Evolutionary conservation across 2,888 invertebrate genomes (phyloP).

Genomic region (Heliconius sara): DNA sequence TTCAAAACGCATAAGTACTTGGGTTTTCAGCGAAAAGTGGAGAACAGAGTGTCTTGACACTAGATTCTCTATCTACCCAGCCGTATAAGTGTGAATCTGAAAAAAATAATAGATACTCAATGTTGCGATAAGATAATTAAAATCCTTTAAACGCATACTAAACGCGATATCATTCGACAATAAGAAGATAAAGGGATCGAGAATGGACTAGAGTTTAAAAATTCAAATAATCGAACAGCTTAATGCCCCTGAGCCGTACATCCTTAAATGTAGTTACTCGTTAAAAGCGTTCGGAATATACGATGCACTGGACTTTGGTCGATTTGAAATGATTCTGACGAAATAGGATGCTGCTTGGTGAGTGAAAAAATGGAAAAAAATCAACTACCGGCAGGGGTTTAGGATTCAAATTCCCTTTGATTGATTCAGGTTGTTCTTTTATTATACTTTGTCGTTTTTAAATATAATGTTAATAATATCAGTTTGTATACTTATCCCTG

Average conservation of each 20-base stretch:
- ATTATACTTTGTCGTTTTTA: not conserved
- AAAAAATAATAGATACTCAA: not conserved
- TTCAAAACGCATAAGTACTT: too few species aligned
- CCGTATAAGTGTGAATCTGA: too few species aligned
- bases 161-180: not conserved
- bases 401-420: not conserved
- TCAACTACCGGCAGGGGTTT: not conserved
- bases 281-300: constrained; percentile 19
- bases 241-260: constrained; percentile 16
- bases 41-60: not conserved
- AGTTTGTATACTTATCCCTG: not conserved
- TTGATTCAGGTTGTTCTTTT: not conserved
- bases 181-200: not conserved
- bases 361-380: not conserved
- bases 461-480: not conserved
- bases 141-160: not conserved
- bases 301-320: constrained; percentile 14
- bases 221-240: constrained; percentile 14
- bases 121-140: not conserved
- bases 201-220: constrained; percentile 7
- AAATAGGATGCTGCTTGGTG: not conserved
- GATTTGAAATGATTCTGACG: constrained; percentile 13
- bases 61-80: accelerated
- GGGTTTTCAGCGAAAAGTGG: not conserved
- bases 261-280: constrained; percentile 9